phyloP scores from a whole-genome alignment of 2,888 invertebrate genomes.

The Pandemis heparana region DNA sequence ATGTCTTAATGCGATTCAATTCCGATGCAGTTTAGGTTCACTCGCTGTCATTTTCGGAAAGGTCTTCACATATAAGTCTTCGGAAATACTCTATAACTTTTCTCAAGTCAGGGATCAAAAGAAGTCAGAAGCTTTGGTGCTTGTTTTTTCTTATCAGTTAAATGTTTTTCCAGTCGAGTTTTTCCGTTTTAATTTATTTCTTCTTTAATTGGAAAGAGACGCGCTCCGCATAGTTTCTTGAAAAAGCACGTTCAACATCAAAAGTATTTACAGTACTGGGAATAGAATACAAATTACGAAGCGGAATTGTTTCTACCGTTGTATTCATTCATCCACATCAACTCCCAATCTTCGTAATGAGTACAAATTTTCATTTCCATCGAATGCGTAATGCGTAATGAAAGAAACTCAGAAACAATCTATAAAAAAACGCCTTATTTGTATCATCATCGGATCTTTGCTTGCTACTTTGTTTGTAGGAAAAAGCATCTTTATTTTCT shows the following conservation, averaged over 20 bases:
- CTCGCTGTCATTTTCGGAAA: too few relatives aligned
- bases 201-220: background rate
- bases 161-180: too few relatives aligned
- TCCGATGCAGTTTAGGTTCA: too few relatives aligned
- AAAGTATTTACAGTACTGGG: background rate
- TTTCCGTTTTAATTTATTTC: too few relatives aligned
- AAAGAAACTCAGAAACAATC: conserved; percentile 16
- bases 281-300: background rate
- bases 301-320: background rate
- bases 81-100: too few relatives aligned
- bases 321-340: background rate
- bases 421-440: background rate
- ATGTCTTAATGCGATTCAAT: too few relatives aligned
- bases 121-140: too few relatives aligned
- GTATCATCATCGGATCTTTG: conserved; percentile 36
- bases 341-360: conserved; percentile 11
- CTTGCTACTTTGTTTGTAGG: conserved; percentile 9
- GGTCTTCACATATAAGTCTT: too few relatives aligned
- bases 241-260: background rate
- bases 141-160: too few relatives aligned
- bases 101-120: too few relatives aligned
- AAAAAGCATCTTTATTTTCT: background rate
- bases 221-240: background rate
- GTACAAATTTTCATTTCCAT: conserved; percentile 13
- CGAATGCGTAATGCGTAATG: too few relatives aligned